A percentile compares a stretch with the other conserved stretches of the same genome.
Conservation (phyloP, 2,888 invertebrate species). For the Catocala sponsa region DNA sequence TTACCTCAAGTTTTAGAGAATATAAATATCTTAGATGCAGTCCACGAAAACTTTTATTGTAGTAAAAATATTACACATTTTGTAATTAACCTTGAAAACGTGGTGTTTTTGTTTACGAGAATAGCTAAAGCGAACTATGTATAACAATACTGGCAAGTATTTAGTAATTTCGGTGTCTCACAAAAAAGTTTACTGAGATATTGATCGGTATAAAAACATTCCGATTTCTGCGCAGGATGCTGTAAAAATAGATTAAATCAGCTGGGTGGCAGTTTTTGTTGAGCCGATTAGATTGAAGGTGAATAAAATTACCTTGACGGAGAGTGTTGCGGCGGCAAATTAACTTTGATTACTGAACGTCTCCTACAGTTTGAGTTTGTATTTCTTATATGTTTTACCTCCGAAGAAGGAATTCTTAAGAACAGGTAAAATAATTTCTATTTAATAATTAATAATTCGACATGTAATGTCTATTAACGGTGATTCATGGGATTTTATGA, state of each 20-base stretch:
- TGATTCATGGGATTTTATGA: conserved; percentile 5
- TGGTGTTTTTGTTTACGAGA: not conserved
- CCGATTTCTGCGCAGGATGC: conserved; percentile 7
- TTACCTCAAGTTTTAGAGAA: too few species aligned
- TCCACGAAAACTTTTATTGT: too few species aligned
- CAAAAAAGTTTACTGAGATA: conserved; percentile 7
- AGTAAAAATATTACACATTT: not conserved
- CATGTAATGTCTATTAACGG: conserved; percentile 2
- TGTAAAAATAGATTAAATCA: conserved; percentile 44
- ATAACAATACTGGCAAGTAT: not conserved
- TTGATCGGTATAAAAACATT: conserved; percentile 5
- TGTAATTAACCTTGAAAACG: conserved; percentile 9
- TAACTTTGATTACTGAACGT: conserved; percentile 19
- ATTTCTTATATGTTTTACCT: conserved; percentile 3
- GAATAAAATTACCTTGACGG: conserved; percentile 36
- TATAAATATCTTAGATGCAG: too few species aligned
- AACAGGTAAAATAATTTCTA: conserved; percentile 2
- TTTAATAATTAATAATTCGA: not conserved
- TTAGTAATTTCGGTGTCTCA: not conserved
- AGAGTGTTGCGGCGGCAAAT: conserved; percentile 26
- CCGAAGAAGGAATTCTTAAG: not conserved
- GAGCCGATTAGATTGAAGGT: conserved; percentile 46
- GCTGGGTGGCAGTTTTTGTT: conserved; percentile 40
- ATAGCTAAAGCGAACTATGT: not conserved
- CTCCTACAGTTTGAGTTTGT: not conserved